Conservation (phyloP, 2,113 vertebrate species). For the Menura novaehollandiae region DNA sequence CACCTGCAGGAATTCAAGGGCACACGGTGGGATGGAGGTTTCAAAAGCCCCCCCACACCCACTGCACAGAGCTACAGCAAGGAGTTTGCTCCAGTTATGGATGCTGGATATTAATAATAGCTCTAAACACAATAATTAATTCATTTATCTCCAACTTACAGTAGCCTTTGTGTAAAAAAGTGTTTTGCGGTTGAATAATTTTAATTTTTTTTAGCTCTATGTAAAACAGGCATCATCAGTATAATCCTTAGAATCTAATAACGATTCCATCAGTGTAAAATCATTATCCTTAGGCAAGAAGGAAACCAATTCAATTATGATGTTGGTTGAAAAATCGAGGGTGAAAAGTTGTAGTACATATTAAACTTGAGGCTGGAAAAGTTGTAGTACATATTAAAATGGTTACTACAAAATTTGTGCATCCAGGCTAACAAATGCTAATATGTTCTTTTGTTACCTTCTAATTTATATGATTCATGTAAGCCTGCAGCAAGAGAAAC, state of each 20-base stretch:
- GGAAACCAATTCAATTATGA: slow-evolving; percentile 76
- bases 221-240: slow-evolving; percentile 49
- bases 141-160: slow-evolving; percentile 13
- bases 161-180: not conserved
- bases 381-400: slow-evolving; percentile 79
- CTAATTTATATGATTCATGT: slow-evolving; percentile 83
- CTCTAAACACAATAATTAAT: slow-evolving; percentile 5
- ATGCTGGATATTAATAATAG: not conserved
- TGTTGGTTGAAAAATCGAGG: slow-evolving; percentile 74
- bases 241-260: slow-evolving; percentile 73
- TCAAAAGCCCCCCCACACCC: not conserved
- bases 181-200: not conserved
- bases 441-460: slow-evolving; percentile 82
- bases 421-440: slow-evolving; percentile 83
- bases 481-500: slow-evolving; percentile 78
- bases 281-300: slow-evolving; percentile 71
- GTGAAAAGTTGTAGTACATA: slow-evolving; percentile 76
- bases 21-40: rapidly evolving
- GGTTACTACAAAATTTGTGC: slow-evolving; percentile 75
- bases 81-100: not conserved
- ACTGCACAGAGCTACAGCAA: not conserved
- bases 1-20: not conserved
- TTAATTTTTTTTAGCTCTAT: slow-evolving; percentile 19
- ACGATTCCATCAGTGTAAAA: slow-evolving; percentile 70
- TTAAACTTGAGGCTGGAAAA: slow-evolving; percentile 76